Evolutionary conservation across 2,113 vertebrate genomes (phyloP).

Genomic region (Ceratotherium simum): DNA sequence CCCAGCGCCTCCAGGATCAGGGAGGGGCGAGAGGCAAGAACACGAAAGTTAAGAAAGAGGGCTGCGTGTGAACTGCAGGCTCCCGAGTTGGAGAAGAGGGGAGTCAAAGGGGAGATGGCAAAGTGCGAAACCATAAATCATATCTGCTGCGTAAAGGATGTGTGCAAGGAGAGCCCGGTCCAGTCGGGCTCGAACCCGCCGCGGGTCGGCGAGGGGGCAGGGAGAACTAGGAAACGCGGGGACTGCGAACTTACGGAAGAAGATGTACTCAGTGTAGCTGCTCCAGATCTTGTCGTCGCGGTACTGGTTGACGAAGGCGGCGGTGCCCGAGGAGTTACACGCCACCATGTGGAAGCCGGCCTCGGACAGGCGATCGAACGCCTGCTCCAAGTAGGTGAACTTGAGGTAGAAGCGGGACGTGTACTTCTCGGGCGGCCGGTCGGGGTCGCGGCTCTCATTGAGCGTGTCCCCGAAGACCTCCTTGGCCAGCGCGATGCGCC

Average conservation of each 20-base stretch:
- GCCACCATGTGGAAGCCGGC: constrained; percentile 92
- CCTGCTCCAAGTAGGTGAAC: constrained; percentile 94
- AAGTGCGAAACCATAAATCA: rapidly evolving
- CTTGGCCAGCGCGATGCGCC: constrained; percentile 92
- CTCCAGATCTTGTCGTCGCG: constrained; percentile 95
- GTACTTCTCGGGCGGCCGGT: constrained; percentile 93
- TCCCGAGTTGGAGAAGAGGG: not conserved
- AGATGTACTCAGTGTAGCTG: constrained; percentile 95
- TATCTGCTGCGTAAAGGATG: rapidly evolving
- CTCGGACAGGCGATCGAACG: constrained; percentile 93
- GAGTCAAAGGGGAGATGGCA: rapidly evolving
- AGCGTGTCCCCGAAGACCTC: constrained; percentile 94
- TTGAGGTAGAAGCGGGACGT: constrained; percentile 96
- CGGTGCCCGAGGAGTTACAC: constrained; percentile 90
- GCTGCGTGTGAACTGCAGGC: rapidly evolving
- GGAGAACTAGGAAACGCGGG: rapidly evolving
- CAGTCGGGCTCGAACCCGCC: rapidly evolving
- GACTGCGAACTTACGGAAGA: constrained; percentile 90
- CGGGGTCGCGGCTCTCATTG: constrained; percentile 94
- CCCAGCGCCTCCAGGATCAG: not conserved
- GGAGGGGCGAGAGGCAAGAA: not conserved
- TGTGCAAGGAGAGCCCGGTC: rapidly evolving
- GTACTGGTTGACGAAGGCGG: constrained; percentile 92
- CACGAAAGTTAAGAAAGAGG: not conserved
- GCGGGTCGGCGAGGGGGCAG: rapidly evolving